Evolutionary conservation across 1,140 invertebrate species (phyloP), one percentile per base, ranked within the genome.

Genomic region (Drosophila parabipectinata): DNA sequence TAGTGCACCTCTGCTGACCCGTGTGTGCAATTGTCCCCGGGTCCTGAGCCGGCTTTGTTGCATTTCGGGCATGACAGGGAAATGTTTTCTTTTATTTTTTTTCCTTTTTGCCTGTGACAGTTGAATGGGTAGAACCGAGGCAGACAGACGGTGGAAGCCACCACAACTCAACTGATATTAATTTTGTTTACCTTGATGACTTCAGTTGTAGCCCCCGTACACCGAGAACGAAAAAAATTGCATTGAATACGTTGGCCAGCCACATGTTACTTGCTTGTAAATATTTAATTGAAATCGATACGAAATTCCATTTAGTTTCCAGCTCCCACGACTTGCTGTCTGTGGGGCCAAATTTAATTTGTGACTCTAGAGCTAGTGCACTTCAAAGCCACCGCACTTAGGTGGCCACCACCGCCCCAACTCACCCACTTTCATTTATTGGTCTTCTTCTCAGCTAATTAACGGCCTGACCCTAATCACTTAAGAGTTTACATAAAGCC

Each of bases 381-480:
- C 62, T 83, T 77, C 69, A 74, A 78, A 78, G 71, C 21, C 1
- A 24, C 76, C 77, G 77, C 21, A 21, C 71, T 51, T 9, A 66
- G 62, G 50, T 63, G 66, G 66, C 66, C 34, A 8, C 9, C 44
- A 47, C 21, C 15, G 14, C 14, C 1, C n/a, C 41, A n/a, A 15
- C 37, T 66, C 81, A 85, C 64, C 82, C 82, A 78, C 69, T 68
- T 76, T 71, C 66, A 51, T 76, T 87, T 78, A 79, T 88, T 72
- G 78, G 51, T 59, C 75, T 72, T 59, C 75, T 72, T 72, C 79
- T 30, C 34, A 21, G 26, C 67, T 79, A 85, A 85, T 85, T 85
- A 78, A 48, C 59, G 56, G 78, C 50, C 55, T 85, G 82, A 88
- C 82, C 82, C 88, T 85, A 85, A 85, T 85, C 82, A 85, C 81